Conservation (phyloP, 2,888 invertebrate genomes). For the Cheilosia vulpina region DNA sequence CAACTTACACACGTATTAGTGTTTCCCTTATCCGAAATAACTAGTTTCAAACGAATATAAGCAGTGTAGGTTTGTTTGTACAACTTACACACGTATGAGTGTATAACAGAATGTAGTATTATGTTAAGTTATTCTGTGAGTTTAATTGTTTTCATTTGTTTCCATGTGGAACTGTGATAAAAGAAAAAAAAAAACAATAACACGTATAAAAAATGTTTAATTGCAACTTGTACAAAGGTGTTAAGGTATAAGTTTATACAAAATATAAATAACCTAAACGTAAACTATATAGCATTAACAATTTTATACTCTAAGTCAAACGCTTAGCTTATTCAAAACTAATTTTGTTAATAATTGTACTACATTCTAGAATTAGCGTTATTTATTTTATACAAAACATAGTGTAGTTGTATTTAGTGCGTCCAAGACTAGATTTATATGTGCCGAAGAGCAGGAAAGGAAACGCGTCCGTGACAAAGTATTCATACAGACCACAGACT, state of each 20-base stretch:
- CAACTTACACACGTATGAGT: background rate
- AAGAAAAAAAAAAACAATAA: background rate
- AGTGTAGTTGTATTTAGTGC: conserved; percentile 5
- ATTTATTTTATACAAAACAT: conserved; percentile 45
- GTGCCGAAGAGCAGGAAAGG: background rate
- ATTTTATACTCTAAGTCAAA: conserved; percentile 58
- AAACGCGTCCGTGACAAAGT: conserved; percentile 2
- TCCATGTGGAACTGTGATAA: conserved; percentile 68
- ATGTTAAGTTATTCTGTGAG: background rate
- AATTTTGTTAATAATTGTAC: conserved; percentile 4
- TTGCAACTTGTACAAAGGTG: conserved; percentile 27
- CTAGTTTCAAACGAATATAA: background rate
- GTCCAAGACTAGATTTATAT: conserved; percentile 23
- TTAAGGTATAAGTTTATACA: conserved; percentile 14
- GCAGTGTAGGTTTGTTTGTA: background rate
- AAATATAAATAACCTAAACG: conserved; percentile 5
- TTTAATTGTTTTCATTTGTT: conserved; percentile 31
- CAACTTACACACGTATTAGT: background rate
- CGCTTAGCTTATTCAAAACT: conserved; percentile 21
- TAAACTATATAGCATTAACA: conserved; percentile 6
- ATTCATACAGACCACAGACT: conserved; percentile 13
- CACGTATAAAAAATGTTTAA: conserved; percentile 6
- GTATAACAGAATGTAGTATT: conserved; percentile 46
- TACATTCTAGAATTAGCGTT: conserved; percentile 37
- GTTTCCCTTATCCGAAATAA: background rate